phyloP scores from a whole-genome alignment of 2,797 vertebrate genomes.

The Natrix natrix region DNA sequence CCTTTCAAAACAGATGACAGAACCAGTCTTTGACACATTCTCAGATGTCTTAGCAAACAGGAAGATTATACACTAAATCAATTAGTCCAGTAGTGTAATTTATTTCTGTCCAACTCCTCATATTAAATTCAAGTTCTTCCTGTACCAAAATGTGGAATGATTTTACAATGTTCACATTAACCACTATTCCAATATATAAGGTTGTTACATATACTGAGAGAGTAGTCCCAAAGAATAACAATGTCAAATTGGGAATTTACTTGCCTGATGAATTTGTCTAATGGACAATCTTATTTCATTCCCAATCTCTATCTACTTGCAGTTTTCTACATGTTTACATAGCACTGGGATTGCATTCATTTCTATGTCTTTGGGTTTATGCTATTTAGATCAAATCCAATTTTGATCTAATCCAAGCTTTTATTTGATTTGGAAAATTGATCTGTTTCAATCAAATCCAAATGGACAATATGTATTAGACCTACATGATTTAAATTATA shows the following conservation, averaged over 20 bases:
- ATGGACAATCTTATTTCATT: neutral
- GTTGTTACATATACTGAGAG: neutral
- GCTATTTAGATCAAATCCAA: neutral
- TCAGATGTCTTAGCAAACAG: constrained; percentile 4
- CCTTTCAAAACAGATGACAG: neutral
- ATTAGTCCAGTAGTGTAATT: neutral
- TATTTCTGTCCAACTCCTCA: neutral
- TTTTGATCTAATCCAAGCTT: neutral
- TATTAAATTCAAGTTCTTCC: neutral
- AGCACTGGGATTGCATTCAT: neutral
- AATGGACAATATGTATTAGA: neutral
- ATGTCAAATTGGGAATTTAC: neutral
- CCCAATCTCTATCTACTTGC: neutral
- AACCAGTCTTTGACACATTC: neutral
- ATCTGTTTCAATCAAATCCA: neutral
- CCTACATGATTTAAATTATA: neutral
- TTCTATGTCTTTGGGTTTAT: neutral
- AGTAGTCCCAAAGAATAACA: neutral
- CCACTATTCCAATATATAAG: neutral
- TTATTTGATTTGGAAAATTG: neutral
- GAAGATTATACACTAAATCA: constrained; percentile 1
- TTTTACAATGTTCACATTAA: neutral
- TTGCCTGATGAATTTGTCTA: neutral
- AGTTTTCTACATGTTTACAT: neutral
- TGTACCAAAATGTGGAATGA: neutral